Percentiles rank a stretch among this genome's conserved stretches.
Conservation (phyloP, 2,113 vertebrate species). For the Alces alces region DNA sequence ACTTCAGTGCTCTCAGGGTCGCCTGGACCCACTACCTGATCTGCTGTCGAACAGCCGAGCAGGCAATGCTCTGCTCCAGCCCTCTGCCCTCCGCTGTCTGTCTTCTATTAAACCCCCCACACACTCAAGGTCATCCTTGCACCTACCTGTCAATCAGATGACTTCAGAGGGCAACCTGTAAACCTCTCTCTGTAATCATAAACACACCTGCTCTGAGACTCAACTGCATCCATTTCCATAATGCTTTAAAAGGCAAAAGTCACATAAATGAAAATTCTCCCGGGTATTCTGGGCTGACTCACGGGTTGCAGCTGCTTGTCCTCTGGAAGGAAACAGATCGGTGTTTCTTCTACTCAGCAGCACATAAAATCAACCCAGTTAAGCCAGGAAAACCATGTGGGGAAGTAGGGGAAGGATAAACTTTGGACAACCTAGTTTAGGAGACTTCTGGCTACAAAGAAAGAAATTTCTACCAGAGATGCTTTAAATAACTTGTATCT, state of each 20-base stretch:
- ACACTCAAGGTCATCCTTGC: accelerated
- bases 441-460: background rate
- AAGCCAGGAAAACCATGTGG: background rate
- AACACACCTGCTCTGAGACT: background rate
- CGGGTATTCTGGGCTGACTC: background rate
- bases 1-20: background rate
- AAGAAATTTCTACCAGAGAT: background rate
- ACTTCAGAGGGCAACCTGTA: background rate
- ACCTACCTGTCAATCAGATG: background rate
- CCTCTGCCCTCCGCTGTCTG: background rate
- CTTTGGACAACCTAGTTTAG: background rate
- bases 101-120: accelerated
- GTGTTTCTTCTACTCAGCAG: background rate
- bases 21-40: accelerated
- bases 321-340: background rate
- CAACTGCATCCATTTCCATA: background rate
- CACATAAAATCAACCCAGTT: background rate
- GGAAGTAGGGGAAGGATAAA: background rate
- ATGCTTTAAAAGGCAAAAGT: background rate
- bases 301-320: background rate
- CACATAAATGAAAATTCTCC: background rate
- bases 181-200: background rate
- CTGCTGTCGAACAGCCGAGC: no score
- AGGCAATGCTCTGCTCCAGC: accelerated
- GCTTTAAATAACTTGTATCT: background rate